These are phyloP conservation scores for Bos javanicus DNA, from an alignment of 2,113 vertebrate species.

Conservation along the genomic window DNA sequence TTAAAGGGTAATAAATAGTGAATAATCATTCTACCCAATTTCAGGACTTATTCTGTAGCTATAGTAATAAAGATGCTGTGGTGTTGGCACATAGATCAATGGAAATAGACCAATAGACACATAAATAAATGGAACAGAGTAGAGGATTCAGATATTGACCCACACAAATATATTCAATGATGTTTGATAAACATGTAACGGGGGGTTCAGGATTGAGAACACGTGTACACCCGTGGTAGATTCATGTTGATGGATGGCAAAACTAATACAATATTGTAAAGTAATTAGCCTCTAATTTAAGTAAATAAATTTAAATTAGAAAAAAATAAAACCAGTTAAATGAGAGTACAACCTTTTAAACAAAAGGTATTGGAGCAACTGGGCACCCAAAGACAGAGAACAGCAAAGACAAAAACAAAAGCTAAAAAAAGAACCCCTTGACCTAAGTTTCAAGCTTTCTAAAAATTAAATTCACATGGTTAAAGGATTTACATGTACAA, in stretches of 20 bases:
- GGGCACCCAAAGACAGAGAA: neutral
- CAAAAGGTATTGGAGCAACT: neutral
- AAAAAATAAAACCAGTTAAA: neutral
- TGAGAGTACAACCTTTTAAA: neutral
- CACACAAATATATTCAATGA: neutral
- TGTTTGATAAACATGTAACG: neutral
- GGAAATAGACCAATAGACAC: neutral
- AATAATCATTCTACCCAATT: neutral
- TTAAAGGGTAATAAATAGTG: neutral
- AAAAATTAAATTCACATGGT: neutral
- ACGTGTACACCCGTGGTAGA: too few species aligned
- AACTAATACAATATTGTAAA: too few species aligned
- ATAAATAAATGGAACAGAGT: neutral
- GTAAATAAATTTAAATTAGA: too few species aligned
- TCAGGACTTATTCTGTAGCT: neutral
- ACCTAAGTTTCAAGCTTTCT: neutral
- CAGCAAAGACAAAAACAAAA: neutral
- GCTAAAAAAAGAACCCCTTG: neutral
- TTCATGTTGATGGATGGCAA: too few species aligned
- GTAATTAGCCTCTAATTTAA: too few species aligned
- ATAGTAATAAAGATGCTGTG: neutral
- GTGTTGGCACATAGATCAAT: neutral
- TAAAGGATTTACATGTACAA: neutral
- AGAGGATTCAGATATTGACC: neutral
- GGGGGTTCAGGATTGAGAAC: too few species aligned